Base-by-base conservation (phyloP, 1,140 invertebrate genomes). In the Arion vulgaris region DNA sequence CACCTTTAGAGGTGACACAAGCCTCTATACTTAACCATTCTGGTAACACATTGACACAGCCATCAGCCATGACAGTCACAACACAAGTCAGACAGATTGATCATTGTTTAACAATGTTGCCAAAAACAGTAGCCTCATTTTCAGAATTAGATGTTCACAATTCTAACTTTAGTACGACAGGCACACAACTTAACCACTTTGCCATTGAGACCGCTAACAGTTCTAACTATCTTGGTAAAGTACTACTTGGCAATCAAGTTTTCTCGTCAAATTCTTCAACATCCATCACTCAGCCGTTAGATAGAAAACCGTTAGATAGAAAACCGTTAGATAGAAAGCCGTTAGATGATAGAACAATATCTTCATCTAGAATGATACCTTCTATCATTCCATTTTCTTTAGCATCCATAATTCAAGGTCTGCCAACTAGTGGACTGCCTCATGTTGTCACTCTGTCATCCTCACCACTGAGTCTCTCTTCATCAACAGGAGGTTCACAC, bases 361-460 rank as follows among this genome's bases (percentile, higher is more conserved):
- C 41, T 0, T 72, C 71, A 72, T 53, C 73, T 26, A 75, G 53
- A 28, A 32, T 75, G 45, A 2, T 75, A 4, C 45, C 73, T 19
- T 32, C 73, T 19, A 34, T 75, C 9, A 78, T 78, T 26, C 62
- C 76, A 26, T 17, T 68, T n/a, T 78, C 76, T 1, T 26, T 78
- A n/a, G 36, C 76, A 38, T 66, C 76, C 28, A 5, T 78, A 13
- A 78, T 78, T 0, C 51, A 34, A 26, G 53, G 36, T 13, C 5
- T 78, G 15, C 45, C 41, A 32, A 28, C 34, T 28, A 76, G n/a
- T 32, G 74, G 39, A 23, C 26, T 53, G 36, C 28, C 71, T 41
- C 71, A 39, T 23, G 28, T 39, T 19, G 71, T 72, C 26, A 75
- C 4, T 75, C 17, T 13, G 45, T 17, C 39, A 75, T n/a, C 38